These are phyloP conservation scores for Acanthococcus lagerstroemiae DNA, from an alignment of 2,888 invertebrate species.

Conservation along the genomic window DNA sequence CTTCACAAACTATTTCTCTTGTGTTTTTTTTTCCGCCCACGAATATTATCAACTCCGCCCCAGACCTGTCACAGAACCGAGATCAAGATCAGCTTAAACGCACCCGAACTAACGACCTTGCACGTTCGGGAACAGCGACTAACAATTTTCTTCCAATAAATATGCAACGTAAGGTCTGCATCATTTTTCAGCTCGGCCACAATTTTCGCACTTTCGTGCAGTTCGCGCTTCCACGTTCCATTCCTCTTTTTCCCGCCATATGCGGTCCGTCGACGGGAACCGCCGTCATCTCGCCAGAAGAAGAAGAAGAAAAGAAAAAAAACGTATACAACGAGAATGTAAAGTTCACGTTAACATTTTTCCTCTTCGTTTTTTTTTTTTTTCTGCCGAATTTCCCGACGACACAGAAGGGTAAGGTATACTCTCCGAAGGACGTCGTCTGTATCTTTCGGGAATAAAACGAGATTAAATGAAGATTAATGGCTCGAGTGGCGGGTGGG, in stretches of 20 bases:
- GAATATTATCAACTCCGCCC: too few species aligned
- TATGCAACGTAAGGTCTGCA: slow-evolving; percentile 18
- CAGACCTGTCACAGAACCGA: too few species aligned
- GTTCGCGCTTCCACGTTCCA: background rate
- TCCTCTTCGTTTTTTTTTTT: too few species aligned
- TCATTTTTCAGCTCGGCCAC: slow-evolving; percentile 14
- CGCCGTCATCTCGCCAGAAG: background rate
- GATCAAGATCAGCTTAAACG: too few species aligned
- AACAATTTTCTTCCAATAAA: too few species aligned
- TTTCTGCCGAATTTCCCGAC: background rate
- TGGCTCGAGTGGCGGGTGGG: background rate
- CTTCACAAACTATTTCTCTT: too few species aligned
- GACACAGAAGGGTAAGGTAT: background rate
- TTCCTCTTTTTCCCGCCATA: background rate
- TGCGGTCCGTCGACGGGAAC: background rate
- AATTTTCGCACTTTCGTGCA: background rate
- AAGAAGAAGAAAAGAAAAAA: background rate
- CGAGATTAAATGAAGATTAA: slow-evolving; percentile 25
- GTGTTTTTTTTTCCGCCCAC: too few species aligned
- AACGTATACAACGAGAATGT: background rate
- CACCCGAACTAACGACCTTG: too few species aligned
- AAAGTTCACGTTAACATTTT: background rate
- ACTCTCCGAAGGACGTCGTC: background rate
- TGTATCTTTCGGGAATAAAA: background rate
- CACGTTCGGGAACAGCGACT: too few species aligned